Percentiles rank a stretch among this genome's conserved stretches.
These are phyloP conservation scores for Ceratothoa steindachneri DNA, from an alignment of 2,888 invertebrate genomes.

Conservation along the genomic window DNA sequence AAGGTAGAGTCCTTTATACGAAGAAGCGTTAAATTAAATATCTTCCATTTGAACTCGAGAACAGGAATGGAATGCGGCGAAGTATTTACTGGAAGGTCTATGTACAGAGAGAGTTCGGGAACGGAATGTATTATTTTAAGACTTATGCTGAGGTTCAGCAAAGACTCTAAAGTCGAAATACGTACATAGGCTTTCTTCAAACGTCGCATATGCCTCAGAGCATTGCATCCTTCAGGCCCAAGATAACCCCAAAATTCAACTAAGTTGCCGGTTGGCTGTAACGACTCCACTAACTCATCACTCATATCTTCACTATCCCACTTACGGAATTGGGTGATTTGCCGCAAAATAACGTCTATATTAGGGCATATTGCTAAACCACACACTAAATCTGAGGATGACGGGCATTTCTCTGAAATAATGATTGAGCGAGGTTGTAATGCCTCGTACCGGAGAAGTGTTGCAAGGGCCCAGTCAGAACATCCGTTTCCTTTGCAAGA, in stretches of 20 bases:
- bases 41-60: constrained; percentile 29
- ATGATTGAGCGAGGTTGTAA: constrained; percentile 30
- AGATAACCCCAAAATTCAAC: constrained; percentile 41
- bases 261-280: constrained; percentile 43
- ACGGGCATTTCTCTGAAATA: constrained; percentile 19
- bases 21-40: constrained; percentile 14
- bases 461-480: constrained; percentile 33
- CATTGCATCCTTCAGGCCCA: constrained; percentile 31
- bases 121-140: constrained; percentile 17
- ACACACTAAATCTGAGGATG: constrained; percentile 21
- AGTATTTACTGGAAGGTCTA: constrained; percentile 28
- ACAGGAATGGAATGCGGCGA: constrained; percentile 20
- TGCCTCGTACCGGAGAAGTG: constrained; percentile 32
- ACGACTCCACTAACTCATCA: constrained; percentile 32
- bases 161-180: constrained; percentile 30
- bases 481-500: constrained; percentile 19
- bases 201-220: constrained; percentile 38
- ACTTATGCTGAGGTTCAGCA: constrained; percentile 23
- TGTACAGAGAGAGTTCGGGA: constrained; percentile 25
- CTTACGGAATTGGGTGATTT: constrained; percentile 36
- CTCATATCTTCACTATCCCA: constrained; percentile 30
- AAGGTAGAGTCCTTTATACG: constrained; percentile 25
- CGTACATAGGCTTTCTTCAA: constrained; percentile 30
- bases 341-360: constrained; percentile 32
- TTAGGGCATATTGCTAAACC: constrained; percentile 35